Percentiles rank a stretch among this genome's conserved stretches.
Conservation (phyloP, 2,888 invertebrate genomes). For the Caenorhabditis becei region DNA sequence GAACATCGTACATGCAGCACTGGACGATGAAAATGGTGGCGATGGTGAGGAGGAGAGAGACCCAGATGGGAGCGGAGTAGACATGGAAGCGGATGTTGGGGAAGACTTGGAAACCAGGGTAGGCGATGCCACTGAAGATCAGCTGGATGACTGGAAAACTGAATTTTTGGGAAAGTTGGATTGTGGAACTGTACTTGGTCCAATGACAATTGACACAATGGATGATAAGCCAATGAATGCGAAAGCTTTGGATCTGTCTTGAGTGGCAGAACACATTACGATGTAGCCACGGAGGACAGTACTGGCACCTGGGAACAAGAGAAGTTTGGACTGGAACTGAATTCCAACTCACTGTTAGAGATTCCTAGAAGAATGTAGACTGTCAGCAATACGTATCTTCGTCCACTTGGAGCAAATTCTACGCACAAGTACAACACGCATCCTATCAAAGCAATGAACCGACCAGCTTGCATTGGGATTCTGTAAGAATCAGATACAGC, state of each 20-base stretch:
- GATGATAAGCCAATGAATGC: slow-evolving; percentile 28
- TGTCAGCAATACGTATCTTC: slow-evolving; percentile 30
- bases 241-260: slow-evolving; percentile 38
- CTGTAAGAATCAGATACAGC: slow-evolving; percentile 33
- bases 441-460: slow-evolving; percentile 29
- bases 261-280: slow-evolving; percentile 21
- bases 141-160: slow-evolving; percentile 63
- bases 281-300: slow-evolving; percentile 47
- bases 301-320: slow-evolving; percentile 19
- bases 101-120: slow-evolving; percentile 63
- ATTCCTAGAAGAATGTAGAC: slow-evolving; percentile 29
- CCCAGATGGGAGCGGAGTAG: slow-evolving; percentile 41
- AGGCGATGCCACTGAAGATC: slow-evolving; percentile 61
- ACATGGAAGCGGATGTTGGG: slow-evolving; percentile 48
- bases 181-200: slow-evolving; percentile 16
- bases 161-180: neutral
- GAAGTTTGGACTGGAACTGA: too few species aligned
- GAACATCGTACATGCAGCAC: slow-evolving; percentile 30
- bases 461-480: slow-evolving; percentile 18
- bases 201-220: slow-evolving; percentile 40
- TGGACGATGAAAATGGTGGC: slow-evolving; percentile 20
- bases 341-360: slow-evolving; percentile 47
- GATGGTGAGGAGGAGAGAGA: slow-evolving; percentile 30
- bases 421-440: slow-evolving; percentile 27
- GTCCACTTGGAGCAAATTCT: slow-evolving; percentile 23